Conservation (phyloP, 2,113 vertebrate species). For the Erythrolamprus reginae region DNA sequence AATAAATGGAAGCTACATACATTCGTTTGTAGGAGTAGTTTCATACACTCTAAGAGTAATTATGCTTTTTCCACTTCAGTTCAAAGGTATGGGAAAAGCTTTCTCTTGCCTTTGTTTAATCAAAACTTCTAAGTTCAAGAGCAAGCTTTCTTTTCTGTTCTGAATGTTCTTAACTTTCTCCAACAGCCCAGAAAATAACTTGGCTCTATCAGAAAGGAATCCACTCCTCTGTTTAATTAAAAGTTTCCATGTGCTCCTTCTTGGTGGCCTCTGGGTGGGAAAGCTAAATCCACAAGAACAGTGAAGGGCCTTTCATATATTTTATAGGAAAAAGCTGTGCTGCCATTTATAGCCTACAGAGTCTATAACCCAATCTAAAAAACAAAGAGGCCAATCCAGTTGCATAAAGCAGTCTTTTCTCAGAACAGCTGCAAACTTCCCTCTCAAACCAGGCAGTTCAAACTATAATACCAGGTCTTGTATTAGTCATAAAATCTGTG, state of each 20-base stretch:
- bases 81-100: background rate
- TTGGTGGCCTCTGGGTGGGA: slow-evolving; percentile 2
- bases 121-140: slow-evolving; percentile 43
- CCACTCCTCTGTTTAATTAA: slow-evolving; percentile 47
- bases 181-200: slow-evolving; percentile 30
- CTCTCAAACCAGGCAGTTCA: background rate
- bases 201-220: slow-evolving; percentile 22
- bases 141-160: slow-evolving; percentile 33
- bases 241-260: slow-evolving; percentile 51
- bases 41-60: background rate
- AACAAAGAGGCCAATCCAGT: background rate
- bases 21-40: background rate
- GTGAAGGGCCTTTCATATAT: slow-evolving; percentile 47
- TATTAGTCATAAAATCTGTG: slow-evolving; percentile 19
- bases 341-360: slow-evolving; percentile 15
- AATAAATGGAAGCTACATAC: background rate
- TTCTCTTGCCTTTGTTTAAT: slow-evolving; percentile 36
- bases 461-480: slow-evolving; percentile 8
- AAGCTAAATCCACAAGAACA: slow-evolving; percentile 34
- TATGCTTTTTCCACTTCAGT: background rate
- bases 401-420: slow-evolving; percentile 47
- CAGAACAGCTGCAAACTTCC: slow-evolving; percentile 26
- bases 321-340: slow-evolving; percentile 35
- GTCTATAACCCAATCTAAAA: slow-evolving; percentile 27
- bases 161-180: slow-evolving; percentile 30